phyloP scores from a whole-genome alignment of 2,888 invertebrate species.

The Elysia crispata region DNA sequence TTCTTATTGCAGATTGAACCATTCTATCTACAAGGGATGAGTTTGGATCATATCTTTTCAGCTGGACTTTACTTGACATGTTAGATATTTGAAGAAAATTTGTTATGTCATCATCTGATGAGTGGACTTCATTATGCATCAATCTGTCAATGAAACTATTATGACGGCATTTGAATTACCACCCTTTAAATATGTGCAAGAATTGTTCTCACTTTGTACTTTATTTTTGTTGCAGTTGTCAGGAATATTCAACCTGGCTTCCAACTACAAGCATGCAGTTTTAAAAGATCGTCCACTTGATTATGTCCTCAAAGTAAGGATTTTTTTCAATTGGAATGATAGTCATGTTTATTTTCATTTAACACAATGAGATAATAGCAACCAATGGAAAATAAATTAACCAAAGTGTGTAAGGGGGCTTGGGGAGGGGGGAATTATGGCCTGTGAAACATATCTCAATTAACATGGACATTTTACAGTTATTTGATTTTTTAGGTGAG shows the following conservation, averaged over 20 bases:
- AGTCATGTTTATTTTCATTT: neutral
- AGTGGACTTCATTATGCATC: neutral
- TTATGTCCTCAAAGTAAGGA: constrained; percentile 51
- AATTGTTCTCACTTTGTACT: neutral
- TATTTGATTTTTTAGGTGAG: no score
- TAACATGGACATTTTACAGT: no score
- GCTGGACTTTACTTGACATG: no score
- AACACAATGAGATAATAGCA: neutral
- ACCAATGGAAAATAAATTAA: no score
- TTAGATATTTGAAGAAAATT: no score
- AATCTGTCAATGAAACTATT: neutral
- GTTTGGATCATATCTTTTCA: no score
- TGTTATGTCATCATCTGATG: no score
- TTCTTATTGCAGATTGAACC: no score
- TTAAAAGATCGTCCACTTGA: constrained; percentile 49
- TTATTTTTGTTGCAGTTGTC: constrained; percentile 81
- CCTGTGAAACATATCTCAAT: no score
- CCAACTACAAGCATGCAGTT: constrained; percentile 78
- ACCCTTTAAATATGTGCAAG: neutral
- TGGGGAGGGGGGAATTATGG: no score
- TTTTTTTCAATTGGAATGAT: neutral
- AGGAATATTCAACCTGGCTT: constrained; percentile 95
- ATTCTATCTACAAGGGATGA: no score
- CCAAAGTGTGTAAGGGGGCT: no score
- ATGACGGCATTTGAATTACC: neutral